A percentile compares a stretch with the other conserved stretches of the same genome.
phyloP scores from a whole-genome alignment of 1,140 invertebrate genomes.

The Episyrphus balteatus region DNA sequence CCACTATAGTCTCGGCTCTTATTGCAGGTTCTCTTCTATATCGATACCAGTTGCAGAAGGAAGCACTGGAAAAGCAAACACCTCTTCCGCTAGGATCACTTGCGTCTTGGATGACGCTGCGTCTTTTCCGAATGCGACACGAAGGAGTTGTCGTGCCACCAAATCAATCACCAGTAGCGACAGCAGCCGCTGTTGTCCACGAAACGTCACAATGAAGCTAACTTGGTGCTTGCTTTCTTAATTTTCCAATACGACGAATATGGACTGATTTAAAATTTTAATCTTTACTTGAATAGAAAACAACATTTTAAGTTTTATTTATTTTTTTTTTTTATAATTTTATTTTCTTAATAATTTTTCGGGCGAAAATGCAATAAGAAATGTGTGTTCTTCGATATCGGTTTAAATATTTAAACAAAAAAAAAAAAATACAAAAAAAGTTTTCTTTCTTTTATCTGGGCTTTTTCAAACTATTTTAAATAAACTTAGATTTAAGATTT shows the following conservation, averaged over 20 bases:
- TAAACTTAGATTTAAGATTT: too few species aligned
- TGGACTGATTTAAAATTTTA: too few species aligned
- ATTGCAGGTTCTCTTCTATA: conserved; percentile 65
- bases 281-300: too few species aligned
- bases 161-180: conserved; percentile 15
- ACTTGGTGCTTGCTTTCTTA: too few species aligned
- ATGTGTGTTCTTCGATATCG: neutral
- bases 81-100: conserved; percentile 46
- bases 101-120: conserved; percentile 60
- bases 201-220: neutral
- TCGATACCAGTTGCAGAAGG: conserved; percentile 61
- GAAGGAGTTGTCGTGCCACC: conserved; percentile 14
- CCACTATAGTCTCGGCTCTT: conserved; percentile 68
- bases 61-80: conserved; percentile 42
- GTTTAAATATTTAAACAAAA: neutral
- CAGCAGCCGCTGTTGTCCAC: conserved; percentile 12
- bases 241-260: too few species aligned
- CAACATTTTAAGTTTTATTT: too few species aligned
- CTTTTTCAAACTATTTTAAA: too few species aligned
- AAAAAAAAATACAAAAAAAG: neutral
- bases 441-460: neutral
- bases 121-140: conserved; percentile 49
- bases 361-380: conserved; percentile 1
- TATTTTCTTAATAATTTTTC: neutral
- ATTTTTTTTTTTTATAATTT: too few species aligned